Evolutionary conservation across 2,888 invertebrate species (phyloP), one percentile per base, ranked within the genome.

Genomic region (Chrysolina oricalcia): DNA sequence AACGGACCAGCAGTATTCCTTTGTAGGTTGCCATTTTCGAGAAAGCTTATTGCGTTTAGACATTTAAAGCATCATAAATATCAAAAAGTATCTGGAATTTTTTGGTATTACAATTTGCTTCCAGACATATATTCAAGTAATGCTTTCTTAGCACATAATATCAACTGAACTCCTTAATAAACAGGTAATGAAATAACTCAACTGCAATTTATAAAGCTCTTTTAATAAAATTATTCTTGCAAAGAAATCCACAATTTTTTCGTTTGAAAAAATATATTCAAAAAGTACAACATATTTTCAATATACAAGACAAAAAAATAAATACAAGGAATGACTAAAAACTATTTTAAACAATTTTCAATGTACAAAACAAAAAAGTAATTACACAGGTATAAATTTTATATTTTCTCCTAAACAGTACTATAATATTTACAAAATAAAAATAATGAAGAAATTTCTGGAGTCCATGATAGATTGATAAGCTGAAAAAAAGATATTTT

Each of bases 301-400:
- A 79, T 80, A 75, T 81, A 83, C 80, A 80, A 73, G 70, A 78
- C 77, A 78, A 81, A 78, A 27, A 81, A 83, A 82, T 82, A 82
- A 82, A 78, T 83, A 81, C 78, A 82, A 80, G 76, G 79, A 79
- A 78, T 81, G 80, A 74, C 78, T 78, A 76, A 77, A 76, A 79
- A 66, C 72, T 71, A 73, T 74, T 78, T 78, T 76, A 75, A 75
- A 81, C 78, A 78, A 68, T 78, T 80, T 75, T 76, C 77, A 81
- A 80, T 81, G 71, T 82, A 82, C 80, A 81, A 78, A 75, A 76
- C 76, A 74, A 78, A 78, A 74, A 68, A 76, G 72, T 78, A 75
- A 68, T 73, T 76, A 80, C 76, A 75, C 72, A 76, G 70, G 74
- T 73, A 73, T 77, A 71, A 70, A 68, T 75, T 56, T 74, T 73